Evolutionary conservation across 2,888 invertebrate species (phyloP).

Genomic region (Unio pictorum): DNA sequence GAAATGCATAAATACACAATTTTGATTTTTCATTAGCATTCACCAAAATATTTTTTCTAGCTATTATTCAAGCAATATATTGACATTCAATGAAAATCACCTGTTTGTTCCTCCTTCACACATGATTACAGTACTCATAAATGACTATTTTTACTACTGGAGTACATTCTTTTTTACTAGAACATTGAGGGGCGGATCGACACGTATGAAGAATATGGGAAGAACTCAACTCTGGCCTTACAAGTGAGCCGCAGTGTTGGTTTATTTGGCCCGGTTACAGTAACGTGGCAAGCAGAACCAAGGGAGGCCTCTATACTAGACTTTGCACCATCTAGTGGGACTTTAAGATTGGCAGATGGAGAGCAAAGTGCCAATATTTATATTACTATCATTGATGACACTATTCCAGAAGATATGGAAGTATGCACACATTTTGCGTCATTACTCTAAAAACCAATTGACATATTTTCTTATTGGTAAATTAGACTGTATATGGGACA

Average conservation of each 20-base stretch:
- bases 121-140: too few relatives aligned
- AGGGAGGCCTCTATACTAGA: slow-evolving; percentile 60
- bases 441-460: neutral
- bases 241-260: slow-evolving; percentile 56
- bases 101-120: too few relatives aligned
- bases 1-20: too few relatives aligned
- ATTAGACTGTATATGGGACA: too few relatives aligned
- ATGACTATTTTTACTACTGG: neutral
- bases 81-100: too few relatives aligned
- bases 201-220: slow-evolving; percentile 62
- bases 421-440: slow-evolving; percentile 33
- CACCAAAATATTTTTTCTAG: too few relatives aligned
- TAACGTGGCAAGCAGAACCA: slow-evolving; percentile 65
- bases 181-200: slow-evolving; percentile 66
- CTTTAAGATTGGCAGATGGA: slow-evolving; percentile 52
- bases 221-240: slow-evolving; percentile 52
- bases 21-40: too few relatives aligned
- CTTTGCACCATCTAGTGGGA: slow-evolving; percentile 61
- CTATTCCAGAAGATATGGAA: slow-evolving; percentile 62
- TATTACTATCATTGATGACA: slow-evolving; percentile 65
- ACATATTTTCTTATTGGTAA: neutral
- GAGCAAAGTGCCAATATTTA: slow-evolving; percentile 52
- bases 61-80: too few relatives aligned
- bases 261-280: slow-evolving; percentile 55
- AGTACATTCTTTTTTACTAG: slow-evolving; percentile 36